Conservation (phyloP, 2,113 vertebrate genomes). For the Silurus meridionalis region DNA sequence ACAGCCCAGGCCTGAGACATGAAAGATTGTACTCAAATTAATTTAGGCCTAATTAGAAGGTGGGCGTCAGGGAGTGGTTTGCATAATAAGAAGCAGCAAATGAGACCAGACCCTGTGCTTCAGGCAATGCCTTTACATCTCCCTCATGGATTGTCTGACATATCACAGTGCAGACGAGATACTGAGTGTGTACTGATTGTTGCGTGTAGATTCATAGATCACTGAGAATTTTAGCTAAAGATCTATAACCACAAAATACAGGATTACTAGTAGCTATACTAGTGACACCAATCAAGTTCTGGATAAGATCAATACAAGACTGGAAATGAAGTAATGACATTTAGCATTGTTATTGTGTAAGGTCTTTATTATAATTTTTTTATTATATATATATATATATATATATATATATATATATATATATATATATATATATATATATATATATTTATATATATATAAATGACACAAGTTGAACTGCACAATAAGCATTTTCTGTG, state of each 20-base stretch:
- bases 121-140: conserved; percentile 58
- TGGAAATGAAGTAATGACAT: neutral
- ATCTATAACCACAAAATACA: neutral
- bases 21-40: conserved; percentile 93
- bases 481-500: neutral
- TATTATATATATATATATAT: too few relatives aligned
- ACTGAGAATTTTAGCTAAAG: neutral
- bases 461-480: neutral
- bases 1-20: conserved; percentile 85
- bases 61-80: conserved; percentile 80
- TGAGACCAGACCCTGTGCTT: conserved; percentile 71
- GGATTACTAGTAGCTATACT: neutral
- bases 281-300: neutral
- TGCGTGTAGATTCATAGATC: neutral
- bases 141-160: conserved; percentile 42
- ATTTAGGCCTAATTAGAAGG: conserved; percentile 86
- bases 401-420: neutral
- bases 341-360: neutral
- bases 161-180: conserved; percentile 32
- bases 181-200: conserved; percentile 38
- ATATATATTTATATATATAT: too few relatives aligned
- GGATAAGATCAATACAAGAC: neutral
- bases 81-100: conserved; percentile 82
- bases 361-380: neutral
- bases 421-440: neutral